Evolutionary conservation across 2,888 invertebrate species (phyloP), one percentile per base, ranked within the genome.

Genomic region (Trisateles emortualis): DNA sequence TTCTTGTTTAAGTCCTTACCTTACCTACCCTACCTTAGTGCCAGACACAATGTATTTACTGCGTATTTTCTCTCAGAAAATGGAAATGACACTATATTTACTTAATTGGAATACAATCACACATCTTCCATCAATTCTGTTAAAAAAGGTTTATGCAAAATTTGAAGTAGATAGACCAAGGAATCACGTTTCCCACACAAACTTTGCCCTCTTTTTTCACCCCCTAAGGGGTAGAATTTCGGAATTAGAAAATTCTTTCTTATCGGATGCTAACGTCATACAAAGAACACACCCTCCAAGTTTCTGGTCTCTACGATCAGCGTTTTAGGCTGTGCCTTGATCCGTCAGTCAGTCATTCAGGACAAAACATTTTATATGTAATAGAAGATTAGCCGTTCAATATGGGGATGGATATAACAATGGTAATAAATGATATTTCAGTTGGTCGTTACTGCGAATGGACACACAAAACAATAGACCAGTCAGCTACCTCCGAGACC

Each of bases 381-480:
- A n/a, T n/a, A n/a, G n/a, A n/a, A n/a, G n/a, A n/a, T n/a, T n/a
- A n/a, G n/a, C n/a, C n/a, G n/a, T n/a, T n/a, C n/a, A n/a, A n/a
- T n/a, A n/a, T n/a, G n/a, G n/a, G n/a, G n/a, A n/a, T n/a, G n/a
- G n/a, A n/a, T n/a, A n/a, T n/a, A n/a, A n/a, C n/a, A n/a, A n/a
- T n/a, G n/a, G 8, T 38, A 29, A 10, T 30, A 24, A n/a, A 10
- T 5, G 10, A 3, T 2, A 10, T 39, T 43, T 0, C 77, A 96
- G 96, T 95, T 44, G 98, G 98, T 1, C 95, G 97, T 6, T 97
- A 97, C 81, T 98, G 98, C 84, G 97, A 98, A 81, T 98, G 97
- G 96, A 94, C 94, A 0, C 97, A 97, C 87, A 96, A 95, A 77
- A 95, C 95, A 0, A 91, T 95, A 0, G 98, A 98, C 87, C 95